Base-by-base conservation (phyloP, 1,140 invertebrate species). In the Holotrichia oblita region DNA sequence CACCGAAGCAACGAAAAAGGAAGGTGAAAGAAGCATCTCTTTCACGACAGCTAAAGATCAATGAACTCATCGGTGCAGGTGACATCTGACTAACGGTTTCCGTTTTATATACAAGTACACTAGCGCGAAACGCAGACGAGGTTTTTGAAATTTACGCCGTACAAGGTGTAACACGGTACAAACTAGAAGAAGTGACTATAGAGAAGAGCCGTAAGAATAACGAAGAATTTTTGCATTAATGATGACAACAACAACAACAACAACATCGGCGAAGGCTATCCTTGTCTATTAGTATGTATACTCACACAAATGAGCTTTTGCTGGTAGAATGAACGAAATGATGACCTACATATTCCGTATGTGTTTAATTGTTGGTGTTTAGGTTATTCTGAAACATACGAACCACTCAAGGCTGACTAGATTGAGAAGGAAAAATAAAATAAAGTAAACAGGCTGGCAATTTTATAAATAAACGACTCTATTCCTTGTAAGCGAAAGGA, bases 351-450 rank as follows among this genome's bases (percentile, higher is more conserved):
- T 64, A 64, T 27, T 20, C 61, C 9, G 61, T 27, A 27, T 64
- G 61, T 20, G 61, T 64, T 64, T 64, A 64, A 64, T 64, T 64
- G 61, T 64, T 64, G 17, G 7, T 27, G 61, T 64, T 64, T 64
- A 64, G 61, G 61, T 64, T 64, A 64, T 64, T 64, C 61, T 20
- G 61, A 64, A 64, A 64, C 17, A 27, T 22, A 12, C 61, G 61
- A 20, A 64, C 61, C 8, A 64, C 22, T 64, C 61, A 64, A 64
- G 61, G 61, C 17, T 64, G 61, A 64, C 61, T 64, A 22, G 61
- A 64, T 64, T 20, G 20, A 20, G 20, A 20, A 20, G 61, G 6
- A 64, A 27, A 64, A 64, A 64, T 64, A 27, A 64, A 64, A 27
- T 64, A 64, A 64, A 64, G 10, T n/a, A n/a, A n/a, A n/a, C n/a